Conservation (phyloP, 2,797 vertebrate genomes). For the Hemitrygon akajei region DNA sequence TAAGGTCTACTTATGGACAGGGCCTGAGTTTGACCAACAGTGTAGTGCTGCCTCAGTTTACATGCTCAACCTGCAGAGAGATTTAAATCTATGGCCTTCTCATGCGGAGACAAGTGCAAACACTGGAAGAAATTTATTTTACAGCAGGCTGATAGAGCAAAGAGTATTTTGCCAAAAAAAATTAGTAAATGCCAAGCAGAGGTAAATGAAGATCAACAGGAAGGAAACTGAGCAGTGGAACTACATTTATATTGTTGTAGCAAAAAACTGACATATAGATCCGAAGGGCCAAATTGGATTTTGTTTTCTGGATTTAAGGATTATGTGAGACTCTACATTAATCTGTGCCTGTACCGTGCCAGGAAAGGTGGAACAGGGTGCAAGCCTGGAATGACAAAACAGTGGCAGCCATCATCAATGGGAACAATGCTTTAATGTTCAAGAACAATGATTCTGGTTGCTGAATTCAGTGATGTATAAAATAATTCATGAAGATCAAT, state of each 20-base stretch:
- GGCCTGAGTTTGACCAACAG: background rate
- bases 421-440: constrained; percentile 12
- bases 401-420: constrained; percentile 22
- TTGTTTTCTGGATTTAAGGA: background rate
- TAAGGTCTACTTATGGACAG: background rate
- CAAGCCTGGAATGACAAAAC: background rate
- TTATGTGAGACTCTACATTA: background rate
- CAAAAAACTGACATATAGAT: background rate
- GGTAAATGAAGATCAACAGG: background rate
- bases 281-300: background rate
- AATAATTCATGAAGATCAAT: background rate
- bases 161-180: background rate
- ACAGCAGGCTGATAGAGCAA: background rate
- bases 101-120: background rate
- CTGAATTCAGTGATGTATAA: background rate
- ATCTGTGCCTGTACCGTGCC: background rate
- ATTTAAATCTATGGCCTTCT: background rate
- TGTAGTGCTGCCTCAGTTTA: background rate
- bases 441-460: background rate
- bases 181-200: background rate
- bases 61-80: background rate
- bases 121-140: background rate
- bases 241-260: background rate
- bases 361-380: constrained; percentile 8
- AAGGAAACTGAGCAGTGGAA: background rate